Evolutionary conservation across 2,113 vertebrate genomes (phyloP), one percentile per base, ranked within the genome.

Genomic region (Platichthys flesus): DNA sequence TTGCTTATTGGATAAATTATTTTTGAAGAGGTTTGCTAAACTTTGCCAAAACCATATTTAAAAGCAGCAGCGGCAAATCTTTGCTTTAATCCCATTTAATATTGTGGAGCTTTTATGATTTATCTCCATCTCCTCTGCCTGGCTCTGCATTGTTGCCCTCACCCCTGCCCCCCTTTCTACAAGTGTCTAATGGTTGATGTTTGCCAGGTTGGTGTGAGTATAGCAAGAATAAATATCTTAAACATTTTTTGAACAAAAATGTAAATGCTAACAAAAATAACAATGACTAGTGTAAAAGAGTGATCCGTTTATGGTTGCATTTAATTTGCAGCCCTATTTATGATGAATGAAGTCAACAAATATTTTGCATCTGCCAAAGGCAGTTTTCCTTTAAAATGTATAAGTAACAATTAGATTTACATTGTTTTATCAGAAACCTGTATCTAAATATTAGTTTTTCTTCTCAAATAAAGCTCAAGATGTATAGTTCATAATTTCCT

Each of bases 141-240:
- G 67, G 78, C 13, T 16, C 45, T 47, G 59, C 67, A 57, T 59
- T 82, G 77, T 61, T 79, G 52, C 73, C 57, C 59, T 58, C 66
- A 69, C 54, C 49, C 26, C 78, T 47, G 37, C 52, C 69, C 69
- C 69, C 51, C 24, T 68, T 40, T 76, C 67, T 73, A 49, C 37
- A 74, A 71, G 64, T 78, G 78, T 84, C 85, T 72, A 82, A 79
- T 81, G 70, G 66, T 57, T 72, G 9, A 31, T 66, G 76, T 74
- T 86, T 81, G 71, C 61, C 77, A 88, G 78, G 59, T 71, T 80
- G 52, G 67, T 65, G 60, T 49, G 62, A 82, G 74, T 20, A 35
- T 61, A 31, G 31, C 6, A 31, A 31, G 31, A 31, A 7, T 31
- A 31, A 7, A 31, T 31, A 6, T 31, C 31, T 31, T 31, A 7